A percentile compares a stretch with the other conserved stretches of the same genome.
Conservation (phyloP, 2,888 invertebrate genomes). For the Hemistola chrysoprasaria region DNA sequence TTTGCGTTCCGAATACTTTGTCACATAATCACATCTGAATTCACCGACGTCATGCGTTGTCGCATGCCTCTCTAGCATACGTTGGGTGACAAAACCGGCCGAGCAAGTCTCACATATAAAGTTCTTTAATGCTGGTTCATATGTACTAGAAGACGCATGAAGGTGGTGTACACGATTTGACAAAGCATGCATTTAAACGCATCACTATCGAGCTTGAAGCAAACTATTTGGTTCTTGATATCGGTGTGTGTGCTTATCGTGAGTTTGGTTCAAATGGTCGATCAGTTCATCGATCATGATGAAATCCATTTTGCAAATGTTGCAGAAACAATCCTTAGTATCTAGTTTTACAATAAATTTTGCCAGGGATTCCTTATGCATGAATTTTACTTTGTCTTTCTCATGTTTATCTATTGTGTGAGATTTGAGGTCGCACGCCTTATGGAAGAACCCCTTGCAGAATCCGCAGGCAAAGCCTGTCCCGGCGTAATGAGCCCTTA, state of each 20-base stretch:
- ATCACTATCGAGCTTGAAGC: conserved; percentile 57
- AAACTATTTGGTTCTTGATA: conserved; percentile 49
- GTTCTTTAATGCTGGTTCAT: conserved; percentile 64
- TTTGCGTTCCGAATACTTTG: conserved; percentile 70
- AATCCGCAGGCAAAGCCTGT: conserved; percentile 53
- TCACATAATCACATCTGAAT: conserved; percentile 59
- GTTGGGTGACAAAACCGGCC: conserved; percentile 56
- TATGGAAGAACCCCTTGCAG: conserved; percentile 47
- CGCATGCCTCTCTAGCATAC: conserved; percentile 49
- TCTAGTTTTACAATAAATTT: conserved; percentile 45
- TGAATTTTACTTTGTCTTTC: conserved; percentile 44
- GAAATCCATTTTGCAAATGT: conserved; percentile 34
- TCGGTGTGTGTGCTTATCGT: conserved; percentile 37
- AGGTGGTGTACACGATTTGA: conserved; percentile 41
- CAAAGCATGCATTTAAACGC: conserved; percentile 54
- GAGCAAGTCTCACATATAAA: conserved; percentile 57
- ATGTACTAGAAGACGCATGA: conserved; percentile 59
- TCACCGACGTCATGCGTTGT: conserved; percentile 52
- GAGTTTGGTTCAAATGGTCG: conserved; percentile 35
- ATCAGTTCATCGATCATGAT: conserved; percentile 37
- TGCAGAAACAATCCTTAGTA: conserved; percentile 44
- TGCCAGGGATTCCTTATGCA: conserved; percentile 39
- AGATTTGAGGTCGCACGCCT: conserved; percentile 48
- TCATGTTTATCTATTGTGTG: conserved; percentile 49
- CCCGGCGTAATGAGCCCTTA: conserved; percentile 32